Evolutionary conservation across 2,888 invertebrate genomes (phyloP), one percentile per base, ranked within the genome.

Genomic region (Pollenia angustigena): DNA sequence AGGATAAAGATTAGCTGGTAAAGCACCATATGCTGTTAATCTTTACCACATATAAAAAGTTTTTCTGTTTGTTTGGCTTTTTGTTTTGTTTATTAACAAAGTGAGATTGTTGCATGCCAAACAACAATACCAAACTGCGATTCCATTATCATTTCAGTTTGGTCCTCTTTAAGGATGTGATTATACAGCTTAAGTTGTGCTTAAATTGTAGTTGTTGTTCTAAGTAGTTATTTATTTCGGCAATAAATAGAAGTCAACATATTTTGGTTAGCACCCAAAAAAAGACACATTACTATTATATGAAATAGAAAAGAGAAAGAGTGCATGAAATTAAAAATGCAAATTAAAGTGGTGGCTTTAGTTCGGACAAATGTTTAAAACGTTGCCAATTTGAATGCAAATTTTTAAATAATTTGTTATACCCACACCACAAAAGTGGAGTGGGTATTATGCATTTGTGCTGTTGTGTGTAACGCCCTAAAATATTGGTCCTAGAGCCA

Each of bases 41-140:
- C 14, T 64, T 76, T 62, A 64, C 68, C 68, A 80, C 74, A 78
- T 84, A 69, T 52, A 50, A 62, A 11, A 62, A 48, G 48, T 14
- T 69, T 60, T 46, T 32, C 42, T 64, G n/a, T 52, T 66, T 46
- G n/a, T 44, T 83, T 71, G 54, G 46, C 46, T 78, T 72, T 60
- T 54, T 54, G 62, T 54, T 78, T 62, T 32, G 76, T 71, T 75
- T 74, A 87, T 84, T 84, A 87, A 87, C 84, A 84, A 81, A 81
- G 62, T 84, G 52, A 84, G 84, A 84, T 84, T 87, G 87, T 84
- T 87, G 81, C 62, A 74, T 84, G 87, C 87, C 87, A 87, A 84
- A 78, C n/a, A 50, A 74, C 23, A 54, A 32, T 23, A 23, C 23
- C 23, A 32, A 6, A 6, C 23, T 64, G 48, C 32, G 74, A 81